phyloP scores from a whole-genome alignment of 2,888 invertebrate species.

The Tanytarsus gracilentus region DNA sequence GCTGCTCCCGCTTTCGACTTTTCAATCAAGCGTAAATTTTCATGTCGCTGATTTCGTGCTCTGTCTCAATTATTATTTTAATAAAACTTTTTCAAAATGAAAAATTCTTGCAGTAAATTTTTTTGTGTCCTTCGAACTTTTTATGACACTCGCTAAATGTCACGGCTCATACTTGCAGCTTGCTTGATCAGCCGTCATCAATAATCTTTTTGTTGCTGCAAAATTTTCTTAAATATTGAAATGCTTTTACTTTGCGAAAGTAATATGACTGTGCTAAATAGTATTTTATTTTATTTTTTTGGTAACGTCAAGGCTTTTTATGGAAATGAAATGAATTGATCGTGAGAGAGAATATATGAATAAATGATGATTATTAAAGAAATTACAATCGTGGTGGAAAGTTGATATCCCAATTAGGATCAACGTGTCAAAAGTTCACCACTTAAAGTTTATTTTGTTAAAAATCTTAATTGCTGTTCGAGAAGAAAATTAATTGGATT shows the following conservation, averaged over 20 bases:
- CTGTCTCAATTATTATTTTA: not conserved
- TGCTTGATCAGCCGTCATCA: not conserved
- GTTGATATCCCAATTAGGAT: too few species aligned
- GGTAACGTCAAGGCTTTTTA: too few species aligned
- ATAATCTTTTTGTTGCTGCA: too few species aligned
- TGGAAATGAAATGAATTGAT: too few species aligned
- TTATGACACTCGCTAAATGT: not conserved
- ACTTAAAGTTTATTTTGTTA: not conserved
- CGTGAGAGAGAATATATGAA: too few species aligned
- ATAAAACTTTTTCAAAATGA: not conserved
- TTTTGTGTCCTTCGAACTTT: not conserved
- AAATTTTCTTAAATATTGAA: too few species aligned
- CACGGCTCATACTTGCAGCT: not conserved
- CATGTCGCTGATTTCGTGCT: slow-evolving; percentile 3
- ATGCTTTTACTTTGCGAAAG: slow-evolving; percentile 1
- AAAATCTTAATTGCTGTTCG: not conserved
- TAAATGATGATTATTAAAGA: too few species aligned
- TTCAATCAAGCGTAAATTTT: slow-evolving; percentile 13
- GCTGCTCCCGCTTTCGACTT: not conserved
- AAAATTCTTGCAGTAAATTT: not conserved
- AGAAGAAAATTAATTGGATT: not conserved
- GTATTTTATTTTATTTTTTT: too few species aligned
- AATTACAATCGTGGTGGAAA: too few species aligned
- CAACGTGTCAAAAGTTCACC: too few species aligned
- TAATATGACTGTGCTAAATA: not conserved